Conservation (phyloP, 2,113 vertebrate genomes). For the Myotis yumanensis region DNA sequence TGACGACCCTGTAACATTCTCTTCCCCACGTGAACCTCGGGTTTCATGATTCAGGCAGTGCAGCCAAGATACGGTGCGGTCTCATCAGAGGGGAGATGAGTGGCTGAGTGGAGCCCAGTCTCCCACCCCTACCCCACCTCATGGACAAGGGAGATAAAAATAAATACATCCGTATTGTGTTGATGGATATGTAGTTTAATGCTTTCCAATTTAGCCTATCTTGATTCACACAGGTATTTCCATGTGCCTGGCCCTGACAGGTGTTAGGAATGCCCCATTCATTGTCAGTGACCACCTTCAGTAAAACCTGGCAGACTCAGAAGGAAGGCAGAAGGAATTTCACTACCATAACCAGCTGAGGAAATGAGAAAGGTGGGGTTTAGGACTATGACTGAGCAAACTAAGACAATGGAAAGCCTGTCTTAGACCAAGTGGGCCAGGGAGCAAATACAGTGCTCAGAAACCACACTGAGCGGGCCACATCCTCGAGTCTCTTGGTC, state of each 20-base stretch:
- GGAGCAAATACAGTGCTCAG: not conserved
- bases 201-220: not conserved
- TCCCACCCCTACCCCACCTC: not conserved
- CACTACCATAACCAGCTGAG: not conserved
- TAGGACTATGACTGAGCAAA: not conserved
- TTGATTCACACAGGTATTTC: not conserved
- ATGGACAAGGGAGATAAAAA: not conserved
- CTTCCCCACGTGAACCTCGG: not conserved
- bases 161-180: not conserved
- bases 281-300: not conserved
- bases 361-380: not conserved
- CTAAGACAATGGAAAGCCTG: not conserved
- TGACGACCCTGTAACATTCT: not conserved
- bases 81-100: not conserved
- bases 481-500: not conserved
- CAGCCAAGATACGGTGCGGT: not conserved
- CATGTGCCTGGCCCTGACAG: accelerated
- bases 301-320: not conserved
- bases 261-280: not conserved
- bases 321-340: not conserved
- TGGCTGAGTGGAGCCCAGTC: not conserved
- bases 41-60: accelerated
- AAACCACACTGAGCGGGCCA: too few species aligned
- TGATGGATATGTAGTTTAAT: not conserved
- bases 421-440: not conserved